Evolutionary conservation across 2,888 invertebrate genomes (phyloP), one percentile per base, ranked within the genome.

Genomic region (Habroteleia sp.): DNA sequence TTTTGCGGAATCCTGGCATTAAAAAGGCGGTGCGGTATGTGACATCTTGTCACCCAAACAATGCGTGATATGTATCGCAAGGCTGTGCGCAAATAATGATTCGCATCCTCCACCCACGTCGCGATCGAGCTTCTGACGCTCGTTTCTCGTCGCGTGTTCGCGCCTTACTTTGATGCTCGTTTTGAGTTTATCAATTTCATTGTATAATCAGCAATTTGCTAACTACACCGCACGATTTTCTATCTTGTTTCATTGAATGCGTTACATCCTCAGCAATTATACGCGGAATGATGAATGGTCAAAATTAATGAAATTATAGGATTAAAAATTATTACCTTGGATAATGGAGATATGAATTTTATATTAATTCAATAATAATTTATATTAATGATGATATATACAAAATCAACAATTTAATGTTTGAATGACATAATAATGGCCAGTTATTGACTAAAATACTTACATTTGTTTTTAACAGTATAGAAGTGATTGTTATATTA

Each of bases 91-190:
- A 54, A 74, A 77, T 83, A 85, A 87, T 86, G 82, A 82, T 76
- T 85, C 82, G 85, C 82, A 87, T 87, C 86, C 86, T 85, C 82
- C 84, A 80, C 86, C 86, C 82, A 86, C 84, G 29, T 68, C 42
- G 16, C 27, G 2, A 16, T 31, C 20, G 17, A 17, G 44, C 29
- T 58, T 33, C 33, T 58, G 27, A 10, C 14, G 5, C 37, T 29
- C 23, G 54, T 42, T 16, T 27, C 68, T 17, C 20, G 25, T 71
- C 37, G 54, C 62, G 44, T 62, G 52, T 16, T 39, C 60, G 48
- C 60, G 62, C 52, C 60, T 65, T 23, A 29, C 54, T 71, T 63
- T 54, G 29, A 41, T 7, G 31, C 42, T 46, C 54, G 27, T 35
- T 13, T 17, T 10, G 16, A 27, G 29, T 42, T 63, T 48, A 63